Evolutionary conservation across 2,113 vertebrate genomes (phyloP).

Genomic region (Podarcis cretensis): DNA sequence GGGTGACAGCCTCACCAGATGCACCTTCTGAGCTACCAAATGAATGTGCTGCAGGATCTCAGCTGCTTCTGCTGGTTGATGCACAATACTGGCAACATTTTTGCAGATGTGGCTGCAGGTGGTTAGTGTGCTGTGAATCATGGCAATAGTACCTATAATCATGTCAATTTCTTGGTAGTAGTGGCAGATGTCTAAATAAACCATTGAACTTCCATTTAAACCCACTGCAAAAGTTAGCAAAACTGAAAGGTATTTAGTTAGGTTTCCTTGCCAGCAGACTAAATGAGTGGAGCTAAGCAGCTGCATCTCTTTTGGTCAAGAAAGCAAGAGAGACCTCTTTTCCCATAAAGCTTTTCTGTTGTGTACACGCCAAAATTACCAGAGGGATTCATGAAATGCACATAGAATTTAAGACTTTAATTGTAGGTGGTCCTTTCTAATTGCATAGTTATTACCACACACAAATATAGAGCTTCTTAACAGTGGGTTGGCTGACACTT

Average conservation of each 20-base stretch:
- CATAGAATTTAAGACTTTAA: neutral
- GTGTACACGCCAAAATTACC: neutral
- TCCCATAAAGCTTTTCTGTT: neutral
- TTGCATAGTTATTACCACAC: neutral
- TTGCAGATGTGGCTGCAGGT: neutral
- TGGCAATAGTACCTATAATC: neutral
- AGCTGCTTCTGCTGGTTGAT: neutral
- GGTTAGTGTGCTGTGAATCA: neutral
- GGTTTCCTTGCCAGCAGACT: neutral
- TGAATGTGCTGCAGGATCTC: neutral
- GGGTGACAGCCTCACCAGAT: neutral
- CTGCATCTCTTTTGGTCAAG: neutral
- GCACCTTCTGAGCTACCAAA: neutral
- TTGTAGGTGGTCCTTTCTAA: neutral
- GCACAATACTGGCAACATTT: neutral
- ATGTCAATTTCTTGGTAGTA: conserved; percentile 4
- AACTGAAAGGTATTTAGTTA: neutral
- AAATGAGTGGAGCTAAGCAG: neutral
- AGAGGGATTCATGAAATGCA: neutral
- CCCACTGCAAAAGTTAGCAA: neutral
- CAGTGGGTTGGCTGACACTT: neutral
- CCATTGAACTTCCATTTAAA: neutral
- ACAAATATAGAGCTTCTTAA: neutral
- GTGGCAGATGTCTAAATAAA: neutral
- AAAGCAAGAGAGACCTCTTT: neutral